Evolutionary conservation across 2,888 invertebrate species (phyloP).

Genomic region (Xanthostigma xanthostigma): DNA sequence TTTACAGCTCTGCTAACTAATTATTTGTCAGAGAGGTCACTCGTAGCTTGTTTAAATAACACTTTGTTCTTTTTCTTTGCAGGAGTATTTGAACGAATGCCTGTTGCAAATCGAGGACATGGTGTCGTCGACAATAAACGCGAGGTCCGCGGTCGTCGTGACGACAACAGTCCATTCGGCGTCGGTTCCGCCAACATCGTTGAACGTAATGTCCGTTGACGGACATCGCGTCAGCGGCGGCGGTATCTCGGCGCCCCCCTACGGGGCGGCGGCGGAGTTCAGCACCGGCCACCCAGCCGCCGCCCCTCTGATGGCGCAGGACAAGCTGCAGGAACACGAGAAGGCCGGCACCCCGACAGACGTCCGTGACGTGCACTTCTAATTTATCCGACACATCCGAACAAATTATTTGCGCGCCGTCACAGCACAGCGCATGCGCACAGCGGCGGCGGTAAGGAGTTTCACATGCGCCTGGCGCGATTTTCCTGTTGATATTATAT

Average conservation of each 20-base stretch:
- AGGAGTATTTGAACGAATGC: conserved; percentile 71
- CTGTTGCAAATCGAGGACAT: conserved; percentile 67
- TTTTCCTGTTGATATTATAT: too few species aligned
- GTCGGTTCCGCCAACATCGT: conserved; percentile 2
- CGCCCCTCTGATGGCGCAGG: conserved; percentile 22
- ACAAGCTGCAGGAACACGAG: conserved; percentile 43
- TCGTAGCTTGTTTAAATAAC: not conserved
- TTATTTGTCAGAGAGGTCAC: not conserved
- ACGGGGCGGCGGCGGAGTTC: conserved; percentile 17
- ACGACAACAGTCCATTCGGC: conserved; percentile 27
- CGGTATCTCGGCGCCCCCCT: conserved; percentile 5
- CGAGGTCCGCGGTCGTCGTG: conserved; percentile 23
- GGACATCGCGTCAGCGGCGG: conserved; percentile 9
- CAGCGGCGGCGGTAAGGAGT: not conserved
- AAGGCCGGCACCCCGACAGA: conserved; percentile 75
- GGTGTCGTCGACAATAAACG: conserved; percentile 43
- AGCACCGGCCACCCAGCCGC: conserved; percentile 20
- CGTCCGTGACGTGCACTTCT: conserved; percentile 71
- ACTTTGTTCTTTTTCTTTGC: conserved; percentile 22
- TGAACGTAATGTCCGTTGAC: not conserved
- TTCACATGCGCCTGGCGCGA: too few species aligned
- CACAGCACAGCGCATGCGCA: not conserved
- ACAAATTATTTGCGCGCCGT: not conserved
- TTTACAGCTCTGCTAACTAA: too few species aligned
- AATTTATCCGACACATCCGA: conserved; percentile 15